Evolutionary conservation across 2,113 vertebrate species (phyloP).

Genomic region (Haemorhous mexicanus): DNA sequence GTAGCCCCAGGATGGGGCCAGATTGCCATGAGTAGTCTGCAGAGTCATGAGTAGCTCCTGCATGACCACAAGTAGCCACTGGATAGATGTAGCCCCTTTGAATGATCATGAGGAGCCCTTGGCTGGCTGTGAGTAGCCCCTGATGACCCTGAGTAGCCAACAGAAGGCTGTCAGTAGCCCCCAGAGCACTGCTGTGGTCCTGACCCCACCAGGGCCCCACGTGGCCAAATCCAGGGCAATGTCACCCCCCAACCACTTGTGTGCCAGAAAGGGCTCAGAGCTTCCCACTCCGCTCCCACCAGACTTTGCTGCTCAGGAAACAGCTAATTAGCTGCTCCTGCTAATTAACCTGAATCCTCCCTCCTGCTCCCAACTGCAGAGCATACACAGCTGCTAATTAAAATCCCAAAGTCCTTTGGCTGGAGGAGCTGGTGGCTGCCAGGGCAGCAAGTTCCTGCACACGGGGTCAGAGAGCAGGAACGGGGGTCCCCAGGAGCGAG

Average conservation of each 20-base stretch:
- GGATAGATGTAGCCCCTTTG: not conserved
- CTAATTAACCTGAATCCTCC: conserved; percentile 39
- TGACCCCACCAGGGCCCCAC: not conserved
- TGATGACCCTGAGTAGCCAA: fast-evolving
- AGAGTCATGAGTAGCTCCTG: not conserved
- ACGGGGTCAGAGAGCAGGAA: not conserved
- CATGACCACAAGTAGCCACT: not conserved
- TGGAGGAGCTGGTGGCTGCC: not conserved
- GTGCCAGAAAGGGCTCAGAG: fast-evolving
- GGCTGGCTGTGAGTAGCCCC: not conserved
- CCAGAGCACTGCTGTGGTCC: not conserved
- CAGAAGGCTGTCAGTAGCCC: not conserved
- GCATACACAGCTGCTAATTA: conserved; percentile 15
- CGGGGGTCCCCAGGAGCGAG: no score
- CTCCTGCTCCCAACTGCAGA: conserved; percentile 22
- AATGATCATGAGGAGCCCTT: fast-evolving
- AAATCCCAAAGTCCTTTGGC: conserved; percentile 4
- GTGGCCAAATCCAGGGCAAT: not conserved
- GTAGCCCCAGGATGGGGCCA: fast-evolving
- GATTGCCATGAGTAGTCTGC: not conserved
- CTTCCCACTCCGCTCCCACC: not conserved
- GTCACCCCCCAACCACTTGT: not conserved
- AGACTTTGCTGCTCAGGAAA: conserved; percentile 37
- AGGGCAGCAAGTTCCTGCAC: not conserved
- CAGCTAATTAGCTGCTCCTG: conserved; percentile 41